Conservation (phyloP, 2,888 invertebrate species). For the Helobdella robusta region DNA sequence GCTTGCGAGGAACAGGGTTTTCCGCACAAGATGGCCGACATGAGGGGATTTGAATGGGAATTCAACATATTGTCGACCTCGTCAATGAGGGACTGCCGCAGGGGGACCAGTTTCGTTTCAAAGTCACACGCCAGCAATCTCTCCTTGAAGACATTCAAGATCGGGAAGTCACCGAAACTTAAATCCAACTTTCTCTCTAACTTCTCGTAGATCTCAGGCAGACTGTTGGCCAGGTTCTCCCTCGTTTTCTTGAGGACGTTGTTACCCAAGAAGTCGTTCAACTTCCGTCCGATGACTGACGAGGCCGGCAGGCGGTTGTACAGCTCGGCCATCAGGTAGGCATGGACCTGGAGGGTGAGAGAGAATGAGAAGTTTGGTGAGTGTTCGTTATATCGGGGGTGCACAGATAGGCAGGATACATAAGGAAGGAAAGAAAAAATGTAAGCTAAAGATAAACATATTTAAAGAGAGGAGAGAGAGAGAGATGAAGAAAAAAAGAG, state of each 20-base stretch:
- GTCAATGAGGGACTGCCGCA: conserved; percentile 14
- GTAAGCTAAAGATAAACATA: too few relatives aligned
- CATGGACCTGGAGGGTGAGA: conserved; percentile 20
- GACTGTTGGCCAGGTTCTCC: conserved; percentile 10
- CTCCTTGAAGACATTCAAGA: neutral
- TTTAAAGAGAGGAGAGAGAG: too few relatives aligned
- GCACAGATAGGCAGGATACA: too few relatives aligned
- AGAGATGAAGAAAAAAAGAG: too few relatives aligned
- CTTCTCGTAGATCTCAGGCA: conserved; percentile 19
- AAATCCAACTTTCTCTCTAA: conserved; percentile 13
- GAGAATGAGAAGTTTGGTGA: too few relatives aligned
- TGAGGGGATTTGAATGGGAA: conserved; percentile 8
- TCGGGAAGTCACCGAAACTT: conserved; percentile 21
- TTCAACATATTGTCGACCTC: conserved; percentile 15
- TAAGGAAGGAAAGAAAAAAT: too few relatives aligned
- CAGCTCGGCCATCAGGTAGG: conserved; percentile 17
- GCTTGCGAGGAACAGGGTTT: neutral
- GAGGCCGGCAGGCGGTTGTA: neutral
- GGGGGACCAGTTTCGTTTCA: conserved; percentile 13
- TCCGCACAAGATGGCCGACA: conserved; percentile 15
- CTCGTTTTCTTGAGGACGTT: neutral
- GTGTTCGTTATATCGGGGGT: too few relatives aligned
- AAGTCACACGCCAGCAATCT: conserved; percentile 9
- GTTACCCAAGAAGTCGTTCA: neutral
- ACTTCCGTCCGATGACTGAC: neutral